Conservation (phyloP, 1,140 invertebrate species). For the Drosophila grimshawi region DNA sequence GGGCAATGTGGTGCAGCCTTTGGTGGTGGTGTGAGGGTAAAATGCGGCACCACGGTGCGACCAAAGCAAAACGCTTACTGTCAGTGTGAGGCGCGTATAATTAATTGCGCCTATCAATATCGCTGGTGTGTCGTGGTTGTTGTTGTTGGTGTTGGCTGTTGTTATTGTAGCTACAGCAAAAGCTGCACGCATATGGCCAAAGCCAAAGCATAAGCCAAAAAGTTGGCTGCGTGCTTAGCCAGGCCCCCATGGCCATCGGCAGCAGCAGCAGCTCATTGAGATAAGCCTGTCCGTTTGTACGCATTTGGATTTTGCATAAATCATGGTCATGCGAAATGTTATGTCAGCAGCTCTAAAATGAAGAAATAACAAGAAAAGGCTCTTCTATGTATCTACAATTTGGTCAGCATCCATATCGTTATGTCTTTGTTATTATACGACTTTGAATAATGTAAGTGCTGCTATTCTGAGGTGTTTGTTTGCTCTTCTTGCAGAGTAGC, state of each 20-base stretch:
- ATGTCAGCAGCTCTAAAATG: slow-evolving; percentile 63
- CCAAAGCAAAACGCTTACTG: slow-evolving; percentile 79
- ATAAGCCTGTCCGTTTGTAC: slow-evolving; percentile 76
- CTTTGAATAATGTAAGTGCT: slow-evolving; percentile 10
- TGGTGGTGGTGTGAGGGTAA: slow-evolving; percentile 22
- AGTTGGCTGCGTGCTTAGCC: slow-evolving; percentile 48
- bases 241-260: slow-evolving; percentile 45
- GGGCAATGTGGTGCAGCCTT: neutral
- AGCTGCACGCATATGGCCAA: slow-evolving; percentile 65
- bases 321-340: slow-evolving; percentile 74
- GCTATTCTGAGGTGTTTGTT: neutral
- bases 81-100: slow-evolving; percentile 79
- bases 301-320: slow-evolving; percentile 74
- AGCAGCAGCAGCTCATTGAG: slow-evolving; percentile 68
- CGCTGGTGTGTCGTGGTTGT: slow-evolving; percentile 41
- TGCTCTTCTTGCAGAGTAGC: neutral
- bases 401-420: slow-evolving; percentile 12
- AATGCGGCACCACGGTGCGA: slow-evolving; percentile 31
- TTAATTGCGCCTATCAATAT: slow-evolving; percentile 82
- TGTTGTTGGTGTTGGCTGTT: slow-evolving; percentile 37
- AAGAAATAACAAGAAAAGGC: slow-evolving; percentile 41
- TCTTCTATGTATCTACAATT: slow-evolving; percentile 15
- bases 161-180: slow-evolving; percentile 20
- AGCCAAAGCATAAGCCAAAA: slow-evolving; percentile 47
- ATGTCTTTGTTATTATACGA: slow-evolving; percentile 13